phyloP scores from a whole-genome alignment of 2,113 vertebrate species.

The Noturus placidus region DNA sequence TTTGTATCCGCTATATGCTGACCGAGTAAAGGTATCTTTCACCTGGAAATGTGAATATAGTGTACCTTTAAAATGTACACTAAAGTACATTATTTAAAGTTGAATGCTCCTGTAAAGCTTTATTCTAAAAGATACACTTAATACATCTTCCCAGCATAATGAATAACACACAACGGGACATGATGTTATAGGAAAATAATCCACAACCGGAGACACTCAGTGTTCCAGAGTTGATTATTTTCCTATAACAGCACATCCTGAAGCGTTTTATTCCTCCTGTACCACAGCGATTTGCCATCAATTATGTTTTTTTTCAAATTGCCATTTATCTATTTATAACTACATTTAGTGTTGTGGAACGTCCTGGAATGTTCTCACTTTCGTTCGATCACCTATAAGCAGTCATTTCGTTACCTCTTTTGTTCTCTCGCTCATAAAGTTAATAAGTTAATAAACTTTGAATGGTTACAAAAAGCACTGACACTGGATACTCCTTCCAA shows the following conservation, averaged over 20 bases:
- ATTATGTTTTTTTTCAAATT: neutral
- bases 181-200: neutral
- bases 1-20: neutral
- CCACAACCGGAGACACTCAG: neutral
- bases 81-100: neutral
- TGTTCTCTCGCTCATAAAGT: no score
- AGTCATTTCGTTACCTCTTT: no score
- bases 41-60: neutral
- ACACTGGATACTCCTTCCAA: no score
- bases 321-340: neutral
- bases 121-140: neutral
- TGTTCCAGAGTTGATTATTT: neutral
- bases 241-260: neutral
- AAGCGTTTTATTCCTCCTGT: neutral
- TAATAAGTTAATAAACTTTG: no score
- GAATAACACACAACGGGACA: neutral
- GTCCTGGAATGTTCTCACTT: neutral
- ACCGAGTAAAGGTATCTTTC: neutral
- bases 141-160: neutral
- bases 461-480: no score
- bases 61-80: neutral
- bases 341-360: neutral
- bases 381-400: neutral
- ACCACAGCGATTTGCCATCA: neutral
- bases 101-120: neutral